Evolutionary conservation across 2,888 invertebrate species (phyloP).

Genomic region (Sarcophaga caerulescens): DNA sequence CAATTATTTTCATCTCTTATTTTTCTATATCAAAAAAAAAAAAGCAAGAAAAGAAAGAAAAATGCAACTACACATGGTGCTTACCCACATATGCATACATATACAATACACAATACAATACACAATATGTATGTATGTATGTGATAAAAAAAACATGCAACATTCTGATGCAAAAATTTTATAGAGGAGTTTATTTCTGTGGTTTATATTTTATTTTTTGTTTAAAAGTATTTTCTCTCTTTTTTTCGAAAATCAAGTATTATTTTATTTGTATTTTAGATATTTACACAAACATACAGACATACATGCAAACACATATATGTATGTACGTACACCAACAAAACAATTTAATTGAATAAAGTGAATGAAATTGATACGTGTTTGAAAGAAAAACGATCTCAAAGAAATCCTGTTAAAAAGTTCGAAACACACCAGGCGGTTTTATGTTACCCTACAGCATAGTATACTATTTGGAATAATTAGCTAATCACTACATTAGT

Average conservation of each 20-base stretch:
- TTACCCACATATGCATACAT: not conserved
- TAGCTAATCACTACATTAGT: too few relatives aligned
- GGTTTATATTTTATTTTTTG: conserved; percentile 35
- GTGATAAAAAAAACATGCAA: not conserved
- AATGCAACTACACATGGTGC: not conserved
- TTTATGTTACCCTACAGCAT: too few relatives aligned
- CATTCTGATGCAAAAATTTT: conserved; percentile 42
- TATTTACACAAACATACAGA: not conserved
- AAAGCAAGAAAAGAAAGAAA: not conserved
- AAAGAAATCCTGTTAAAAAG: too few relatives aligned
- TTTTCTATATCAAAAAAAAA: conserved; percentile 4
- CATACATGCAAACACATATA: not conserved
- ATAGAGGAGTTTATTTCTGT: conserved; percentile 24
- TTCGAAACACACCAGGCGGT: too few relatives aligned
- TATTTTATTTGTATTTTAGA: conserved; percentile 1
- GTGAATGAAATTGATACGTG: conserved; percentile 33
- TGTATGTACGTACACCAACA: not conserved
- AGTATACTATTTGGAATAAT: too few relatives aligned
- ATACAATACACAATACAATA: not conserved
- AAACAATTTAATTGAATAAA: conserved; percentile 35
- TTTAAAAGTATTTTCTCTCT: conserved; percentile 21
- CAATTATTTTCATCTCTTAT: conserved; percentile 52
- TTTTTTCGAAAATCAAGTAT: not conserved
- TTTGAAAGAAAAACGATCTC: not conserved
- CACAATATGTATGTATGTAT: not conserved